A percentile compares a stretch with the other conserved stretches of the same genome.
Evolutionary conservation across 2,113 vertebrate genomes (phyloP).

Genomic region (Syngnathus scovelli): DNA sequence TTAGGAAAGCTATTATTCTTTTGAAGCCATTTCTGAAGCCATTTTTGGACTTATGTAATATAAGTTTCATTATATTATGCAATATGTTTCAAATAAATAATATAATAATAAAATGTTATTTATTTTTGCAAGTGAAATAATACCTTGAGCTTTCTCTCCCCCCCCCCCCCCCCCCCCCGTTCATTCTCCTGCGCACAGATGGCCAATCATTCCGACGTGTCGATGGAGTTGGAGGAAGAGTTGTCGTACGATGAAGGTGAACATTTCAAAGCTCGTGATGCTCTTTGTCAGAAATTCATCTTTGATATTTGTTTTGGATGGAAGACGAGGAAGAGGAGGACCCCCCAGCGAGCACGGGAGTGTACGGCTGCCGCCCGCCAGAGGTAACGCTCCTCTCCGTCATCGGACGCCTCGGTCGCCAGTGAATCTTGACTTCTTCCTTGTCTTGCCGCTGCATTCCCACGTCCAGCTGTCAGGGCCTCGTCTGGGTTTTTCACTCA

Average conservation of each 20-base stretch:
- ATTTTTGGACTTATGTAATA: too few relatives aligned
- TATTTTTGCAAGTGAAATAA: too few relatives aligned
- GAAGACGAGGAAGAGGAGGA: neutral
- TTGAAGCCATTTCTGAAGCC: too few relatives aligned
- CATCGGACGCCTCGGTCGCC: too few relatives aligned
- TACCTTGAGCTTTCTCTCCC: too few relatives aligned
- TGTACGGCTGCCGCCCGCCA: constrained; percentile 6
- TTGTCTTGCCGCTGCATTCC: neutral
- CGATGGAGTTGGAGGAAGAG: constrained; percentile 27
- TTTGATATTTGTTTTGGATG: neutral
- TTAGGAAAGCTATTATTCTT: too few relatives aligned
- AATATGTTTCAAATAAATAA: too few relatives aligned
- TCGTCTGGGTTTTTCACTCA: constrained; percentile 41
- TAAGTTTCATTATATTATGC: too few relatives aligned
- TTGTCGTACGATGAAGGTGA: constrained; percentile 19
- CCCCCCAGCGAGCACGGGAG: neutral
- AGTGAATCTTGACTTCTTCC: neutral
- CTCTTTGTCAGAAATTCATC: too few relatives aligned
- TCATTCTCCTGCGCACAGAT: too few relatives aligned
- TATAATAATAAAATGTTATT: too few relatives aligned
- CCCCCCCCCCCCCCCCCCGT: too few relatives aligned
- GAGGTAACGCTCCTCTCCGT: constrained; percentile 15
- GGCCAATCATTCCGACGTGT: neutral
- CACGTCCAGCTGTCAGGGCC: constrained; percentile 10
- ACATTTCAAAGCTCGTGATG: neutral